These are phyloP conservation scores for Prinia subflava DNA, from an alignment of 2,113 vertebrate genomes.

Conservation along the genomic window DNA sequence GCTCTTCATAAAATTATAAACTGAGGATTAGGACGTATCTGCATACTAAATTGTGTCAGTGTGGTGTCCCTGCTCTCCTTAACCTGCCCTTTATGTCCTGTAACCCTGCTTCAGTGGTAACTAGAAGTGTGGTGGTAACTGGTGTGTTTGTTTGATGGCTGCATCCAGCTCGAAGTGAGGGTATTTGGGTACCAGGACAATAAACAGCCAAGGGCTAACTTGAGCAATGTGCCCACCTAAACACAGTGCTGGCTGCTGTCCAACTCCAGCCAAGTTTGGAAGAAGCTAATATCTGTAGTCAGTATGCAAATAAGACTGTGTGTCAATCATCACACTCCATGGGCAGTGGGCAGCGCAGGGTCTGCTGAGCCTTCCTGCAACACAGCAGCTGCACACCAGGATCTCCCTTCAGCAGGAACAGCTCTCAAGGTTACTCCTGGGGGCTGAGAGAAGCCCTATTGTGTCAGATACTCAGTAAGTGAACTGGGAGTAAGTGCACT, in stretches of 20 bases:
- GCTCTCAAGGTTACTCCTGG: not conserved
- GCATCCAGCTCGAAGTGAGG: not conserved
- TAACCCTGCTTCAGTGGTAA: not conserved
- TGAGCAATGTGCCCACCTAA: not conserved
- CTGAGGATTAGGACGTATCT: not conserved
- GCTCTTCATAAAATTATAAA: not conserved
- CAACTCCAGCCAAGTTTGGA: not conserved
- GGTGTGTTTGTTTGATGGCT: no score
- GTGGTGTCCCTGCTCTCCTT: not conserved
- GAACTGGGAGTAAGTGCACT: not conserved
- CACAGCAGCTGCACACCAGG: not conserved
- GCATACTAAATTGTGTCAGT: not conserved
- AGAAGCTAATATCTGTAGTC: not conserved
- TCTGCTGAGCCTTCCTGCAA: not conserved
- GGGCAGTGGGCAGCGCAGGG: not conserved
- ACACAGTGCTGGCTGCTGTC: not conserved
- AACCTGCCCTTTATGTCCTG: fast-evolving
- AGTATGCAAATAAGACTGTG: not conserved
- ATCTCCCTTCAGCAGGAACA: not conserved
- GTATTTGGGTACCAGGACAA: not conserved
- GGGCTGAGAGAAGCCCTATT: not conserved
- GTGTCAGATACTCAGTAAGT: not conserved
- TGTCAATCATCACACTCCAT: not conserved
- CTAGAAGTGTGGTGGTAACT: not conserved
- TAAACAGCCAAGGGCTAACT: not conserved